These are phyloP conservation scores for Spondyliosoma cantharus DNA, from an alignment of 2,797 vertebrate genomes.

Conservation along the genomic window DNA sequence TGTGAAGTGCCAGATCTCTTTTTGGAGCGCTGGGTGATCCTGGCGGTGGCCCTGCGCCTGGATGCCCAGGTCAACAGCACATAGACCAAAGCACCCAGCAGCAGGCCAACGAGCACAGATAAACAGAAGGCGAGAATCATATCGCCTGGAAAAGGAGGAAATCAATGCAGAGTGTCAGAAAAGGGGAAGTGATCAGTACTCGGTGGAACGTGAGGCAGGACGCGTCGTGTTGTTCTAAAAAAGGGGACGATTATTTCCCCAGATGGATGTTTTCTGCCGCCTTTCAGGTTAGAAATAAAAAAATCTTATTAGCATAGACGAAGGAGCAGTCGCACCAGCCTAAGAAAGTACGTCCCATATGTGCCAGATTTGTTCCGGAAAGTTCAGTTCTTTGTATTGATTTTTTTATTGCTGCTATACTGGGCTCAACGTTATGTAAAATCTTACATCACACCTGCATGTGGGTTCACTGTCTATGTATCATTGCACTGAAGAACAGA, in stretches of 20 bases:
- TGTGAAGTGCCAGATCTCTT: constrained; percentile 76
- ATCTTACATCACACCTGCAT: constrained; percentile 65
- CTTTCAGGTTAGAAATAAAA: constrained; percentile 20
- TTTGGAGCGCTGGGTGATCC: constrained; percentile 88
- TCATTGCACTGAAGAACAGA: constrained; percentile 31
- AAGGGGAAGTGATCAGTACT: constrained; percentile 28
- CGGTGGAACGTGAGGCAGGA: not conserved
- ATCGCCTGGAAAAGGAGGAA: constrained; percentile 82
- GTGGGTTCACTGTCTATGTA: constrained; percentile 61
- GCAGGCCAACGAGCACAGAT: constrained; percentile 90
- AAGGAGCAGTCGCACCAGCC: constrained; percentile 10
- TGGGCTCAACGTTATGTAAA: constrained; percentile 65
- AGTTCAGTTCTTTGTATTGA: constrained; percentile 57
- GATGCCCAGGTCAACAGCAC: constrained; percentile 89
- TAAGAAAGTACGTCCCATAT: constrained; percentile 7
- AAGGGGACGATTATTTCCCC: constrained; percentile 27
- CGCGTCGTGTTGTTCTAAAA: constrained; percentile 43
- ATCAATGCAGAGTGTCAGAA: constrained; percentile 31
- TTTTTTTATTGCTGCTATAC: constrained; percentile 60
- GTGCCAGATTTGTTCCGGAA: constrained; percentile 30
- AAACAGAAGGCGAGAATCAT: constrained; percentile 93
- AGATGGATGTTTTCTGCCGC: constrained; percentile 41
- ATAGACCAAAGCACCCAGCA: constrained; percentile 92
- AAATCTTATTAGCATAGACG: constrained; percentile 13
- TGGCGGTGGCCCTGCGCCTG: constrained; percentile 88